Evolutionary conservation across 2,113 vertebrate genomes (phyloP).

Genomic region (Oxygymnocypris stewartii): DNA sequence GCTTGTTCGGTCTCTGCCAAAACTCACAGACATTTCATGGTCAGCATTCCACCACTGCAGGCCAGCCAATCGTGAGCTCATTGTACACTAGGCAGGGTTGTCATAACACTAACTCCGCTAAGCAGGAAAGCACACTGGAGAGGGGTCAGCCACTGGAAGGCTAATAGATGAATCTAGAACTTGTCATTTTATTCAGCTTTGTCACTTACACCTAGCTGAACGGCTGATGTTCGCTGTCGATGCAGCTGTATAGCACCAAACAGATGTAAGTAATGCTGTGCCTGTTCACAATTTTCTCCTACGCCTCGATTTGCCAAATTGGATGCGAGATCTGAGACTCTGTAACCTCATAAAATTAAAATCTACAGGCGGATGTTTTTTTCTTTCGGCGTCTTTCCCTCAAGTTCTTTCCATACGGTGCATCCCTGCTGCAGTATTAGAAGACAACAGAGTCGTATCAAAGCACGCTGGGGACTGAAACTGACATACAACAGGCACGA

Average conservation of each 20-base stretch:
- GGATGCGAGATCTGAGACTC: conserved; percentile 45
- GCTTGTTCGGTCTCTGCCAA: conserved; percentile 51
- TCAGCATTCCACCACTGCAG: conserved; percentile 57
- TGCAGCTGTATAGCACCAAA: neutral
- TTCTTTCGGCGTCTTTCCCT: conserved; percentile 4
- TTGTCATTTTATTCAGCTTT: conserved; percentile 20
- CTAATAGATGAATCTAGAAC: conserved; percentile 43
- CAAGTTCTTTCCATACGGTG: conserved; percentile 6
- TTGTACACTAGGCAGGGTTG: conserved; percentile 49
- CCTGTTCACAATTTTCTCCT: conserved; percentile 23
- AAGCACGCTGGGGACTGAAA: neutral
- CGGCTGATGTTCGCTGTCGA: neutral
- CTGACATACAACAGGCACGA: conserved; percentile 6
- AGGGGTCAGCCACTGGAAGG: conserved; percentile 43
- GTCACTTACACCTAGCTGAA: conserved; percentile 1
- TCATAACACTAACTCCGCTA: conserved; percentile 56
- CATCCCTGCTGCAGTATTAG: conserved; percentile 21
- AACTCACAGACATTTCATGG: conserved; percentile 56
- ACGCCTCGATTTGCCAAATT: conserved; percentile 34
- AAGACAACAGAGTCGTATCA: conserved; percentile 12
- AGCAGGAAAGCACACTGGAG: conserved; percentile 47
- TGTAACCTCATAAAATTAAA: conserved; percentile 34
- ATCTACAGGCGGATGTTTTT: conserved; percentile 47
- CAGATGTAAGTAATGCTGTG: conserved; percentile 7
- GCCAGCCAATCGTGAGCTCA: conserved; percentile 58